Evolutionary conservation across 2,888 invertebrate species (phyloP), one percentile per base, ranked within the genome.

Genomic region (Pyrrhia umbra): DNA sequence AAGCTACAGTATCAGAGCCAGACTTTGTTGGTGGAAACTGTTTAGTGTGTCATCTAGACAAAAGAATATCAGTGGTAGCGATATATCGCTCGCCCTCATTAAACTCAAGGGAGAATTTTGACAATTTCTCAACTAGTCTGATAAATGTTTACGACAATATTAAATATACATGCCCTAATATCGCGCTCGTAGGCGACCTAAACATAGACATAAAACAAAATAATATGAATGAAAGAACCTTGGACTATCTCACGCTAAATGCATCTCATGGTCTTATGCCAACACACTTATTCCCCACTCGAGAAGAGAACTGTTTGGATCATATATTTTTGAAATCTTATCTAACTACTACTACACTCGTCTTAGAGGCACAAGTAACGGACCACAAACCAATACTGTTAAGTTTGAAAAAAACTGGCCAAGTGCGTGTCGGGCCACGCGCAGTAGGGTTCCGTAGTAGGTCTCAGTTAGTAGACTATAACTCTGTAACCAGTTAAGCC

Each of bases 71-170:
- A 0, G 25, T 47, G 1, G 27, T 40, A 34, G 56, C 56, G 16
- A 47, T 56, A 21, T 56, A 47, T 47, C 56, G 56, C 16, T 18
- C 56, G 0, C 56, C 39, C 9, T 56, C 56, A 47, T n/a, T 30
- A 2, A 54, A 43, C 0, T 43, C 54, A n/a, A 54, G 21, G 25
- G 43, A 43, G 1, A 42, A 56, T 37, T 46, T 47, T 47, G 56
- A 56, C 18, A 37, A 39, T 37, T 56, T 56, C 15, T 18, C 43
- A 25, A 56, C 15, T 5, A 47, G 56, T 25, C 25, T 56, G 18
- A 56, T 45, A 15, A 34, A 56, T 46, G 47, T 56, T 5, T 56
- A 54, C 30, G 30, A 43, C 20, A 54, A 43, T 27, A 54, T 55
- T 20, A 45, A 16, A 40, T 18, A 18, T 39, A 2, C 5, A 15